phyloP scores from a whole-genome alignment of 2,113 vertebrate species.

The Anser brachyrhynchus region DNA sequence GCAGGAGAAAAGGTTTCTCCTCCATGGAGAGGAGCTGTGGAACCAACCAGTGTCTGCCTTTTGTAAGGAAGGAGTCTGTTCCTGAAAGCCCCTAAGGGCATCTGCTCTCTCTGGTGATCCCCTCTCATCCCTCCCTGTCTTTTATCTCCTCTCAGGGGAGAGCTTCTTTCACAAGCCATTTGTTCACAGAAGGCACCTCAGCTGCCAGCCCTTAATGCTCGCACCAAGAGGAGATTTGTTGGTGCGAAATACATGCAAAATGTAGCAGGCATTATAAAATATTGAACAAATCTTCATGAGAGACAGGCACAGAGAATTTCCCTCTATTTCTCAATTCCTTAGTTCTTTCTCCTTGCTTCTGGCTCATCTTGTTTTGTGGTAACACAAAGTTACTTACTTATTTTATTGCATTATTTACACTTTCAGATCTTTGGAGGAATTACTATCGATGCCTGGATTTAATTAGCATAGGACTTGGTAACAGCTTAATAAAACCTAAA shows the following conservation, averaged over 20 bases:
- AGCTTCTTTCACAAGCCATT: constrained; percentile 21
- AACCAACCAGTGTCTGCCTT: neutral
- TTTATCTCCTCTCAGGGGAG: constrained; percentile 22
- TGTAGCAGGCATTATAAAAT: constrained; percentile 2
- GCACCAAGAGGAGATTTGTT: neutral
- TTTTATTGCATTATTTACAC: constrained; percentile 65
- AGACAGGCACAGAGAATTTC: neutral
- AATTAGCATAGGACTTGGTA: constrained; percentile 57
- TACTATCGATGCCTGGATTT: constrained; percentile 52
- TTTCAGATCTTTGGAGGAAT: constrained; percentile 62
- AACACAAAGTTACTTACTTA: constrained; percentile 29
- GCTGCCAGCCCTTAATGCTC: constrained; percentile 14
- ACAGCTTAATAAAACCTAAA: constrained; percentile 70
- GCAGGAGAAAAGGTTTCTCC: neutral
- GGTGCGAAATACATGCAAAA: constrained; percentile 24
- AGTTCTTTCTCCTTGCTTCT: neutral
- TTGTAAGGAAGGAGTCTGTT: neutral
- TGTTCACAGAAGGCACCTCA: constrained; percentile 30
- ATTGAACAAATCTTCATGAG: neutral
- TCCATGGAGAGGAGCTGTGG: neutral
- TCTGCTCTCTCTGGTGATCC: neutral
- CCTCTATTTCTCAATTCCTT: neutral
- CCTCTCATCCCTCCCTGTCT: neutral
- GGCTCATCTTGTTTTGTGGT: neutral
- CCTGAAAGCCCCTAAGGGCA: neutral